A percentile compares a stretch with the other conserved stretches of the same genome.
Evolutionary conservation across 2,113 vertebrate genomes (phyloP).

Genomic region (Tonatia bakeri): DNA sequence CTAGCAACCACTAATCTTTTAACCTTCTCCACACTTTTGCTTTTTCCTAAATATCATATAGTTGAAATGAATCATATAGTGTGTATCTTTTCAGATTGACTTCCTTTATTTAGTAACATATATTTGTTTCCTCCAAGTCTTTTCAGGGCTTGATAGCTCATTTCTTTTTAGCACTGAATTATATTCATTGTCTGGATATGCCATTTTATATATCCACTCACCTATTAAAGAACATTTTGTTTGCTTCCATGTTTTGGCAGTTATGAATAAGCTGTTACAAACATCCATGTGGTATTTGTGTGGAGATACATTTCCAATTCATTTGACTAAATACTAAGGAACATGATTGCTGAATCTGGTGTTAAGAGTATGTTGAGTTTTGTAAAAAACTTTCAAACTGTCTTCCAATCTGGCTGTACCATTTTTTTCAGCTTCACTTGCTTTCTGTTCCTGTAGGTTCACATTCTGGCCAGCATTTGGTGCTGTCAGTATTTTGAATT

Average conservation of each 20-base stretch:
- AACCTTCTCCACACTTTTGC: too few relatives aligned
- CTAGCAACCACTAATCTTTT: too few relatives aligned
- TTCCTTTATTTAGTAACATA: too few relatives aligned
- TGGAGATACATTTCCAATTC: neutral
- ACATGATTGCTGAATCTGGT: neutral
- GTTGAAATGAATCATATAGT: too few relatives aligned
- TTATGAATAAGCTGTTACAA: neutral
- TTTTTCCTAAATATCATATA: too few relatives aligned
- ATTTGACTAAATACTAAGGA: neutral
- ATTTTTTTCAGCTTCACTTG: neutral
- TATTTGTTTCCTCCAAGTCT: too few relatives aligned
- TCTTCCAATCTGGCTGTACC: neutral
- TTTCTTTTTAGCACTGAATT: too few relatives aligned
- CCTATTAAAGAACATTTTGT: neutral
- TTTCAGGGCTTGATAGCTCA: too few relatives aligned
- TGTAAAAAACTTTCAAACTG: neutral
- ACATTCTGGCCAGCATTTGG: neutral
- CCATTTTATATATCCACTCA: neutral
- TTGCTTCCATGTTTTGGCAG: neutral
- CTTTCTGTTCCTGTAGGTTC: neutral
- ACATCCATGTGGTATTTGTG: neutral
- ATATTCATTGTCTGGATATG: too few relatives aligned
- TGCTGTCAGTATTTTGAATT: neutral
- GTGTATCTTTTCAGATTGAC: too few relatives aligned
- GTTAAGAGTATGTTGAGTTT: neutral